phyloP scores from a whole-genome alignment of 2,888 invertebrate species.

The Arrhopalites spinosus region DNA sequence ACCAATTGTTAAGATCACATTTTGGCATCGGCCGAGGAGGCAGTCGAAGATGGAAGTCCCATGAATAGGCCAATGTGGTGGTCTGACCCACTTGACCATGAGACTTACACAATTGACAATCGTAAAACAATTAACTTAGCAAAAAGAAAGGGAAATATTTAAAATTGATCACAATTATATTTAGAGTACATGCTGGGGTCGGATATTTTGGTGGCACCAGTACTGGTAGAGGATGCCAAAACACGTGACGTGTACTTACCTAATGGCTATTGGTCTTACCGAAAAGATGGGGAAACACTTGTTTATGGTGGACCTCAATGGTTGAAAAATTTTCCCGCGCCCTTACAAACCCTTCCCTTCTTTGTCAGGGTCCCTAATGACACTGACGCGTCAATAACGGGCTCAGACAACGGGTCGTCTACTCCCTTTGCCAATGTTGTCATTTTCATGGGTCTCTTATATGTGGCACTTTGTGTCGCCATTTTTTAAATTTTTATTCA shows the following conservation, averaged over 20 bases:
- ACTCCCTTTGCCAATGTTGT: too few relatives aligned
- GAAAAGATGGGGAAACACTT: background rate
- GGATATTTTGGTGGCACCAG: conserved; percentile 76
- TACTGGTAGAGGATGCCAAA: conserved; percentile 68
- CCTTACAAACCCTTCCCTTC: conserved; percentile 71
- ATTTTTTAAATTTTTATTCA: too few relatives aligned
- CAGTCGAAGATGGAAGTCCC: conserved; percentile 69
- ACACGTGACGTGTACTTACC: conserved; percentile 77
- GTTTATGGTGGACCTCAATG: conserved; percentile 67
- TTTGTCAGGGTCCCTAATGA: conserved; percentile 61
- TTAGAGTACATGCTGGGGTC: conserved; percentile 80
- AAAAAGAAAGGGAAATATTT: too few relatives aligned
- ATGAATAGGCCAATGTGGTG: conserved; percentile 86
- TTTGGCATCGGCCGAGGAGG: conserved; percentile 65
- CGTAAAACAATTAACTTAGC: conserved; percentile 56
- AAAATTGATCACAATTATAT: conserved; percentile 40
- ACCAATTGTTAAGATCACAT: too few relatives aligned
- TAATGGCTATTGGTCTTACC: conserved; percentile 68
- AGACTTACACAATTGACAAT: conserved; percentile 63
- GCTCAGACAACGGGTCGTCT: too few relatives aligned
- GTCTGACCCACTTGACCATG: conserved; percentile 71
- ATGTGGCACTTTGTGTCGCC: too few relatives aligned
- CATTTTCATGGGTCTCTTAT: too few relatives aligned
- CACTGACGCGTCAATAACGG: too few relatives aligned
- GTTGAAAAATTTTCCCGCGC: conserved; percentile 70